Conservation (phyloP, 2,113 vertebrate species). For the Notothenia rossii region DNA sequence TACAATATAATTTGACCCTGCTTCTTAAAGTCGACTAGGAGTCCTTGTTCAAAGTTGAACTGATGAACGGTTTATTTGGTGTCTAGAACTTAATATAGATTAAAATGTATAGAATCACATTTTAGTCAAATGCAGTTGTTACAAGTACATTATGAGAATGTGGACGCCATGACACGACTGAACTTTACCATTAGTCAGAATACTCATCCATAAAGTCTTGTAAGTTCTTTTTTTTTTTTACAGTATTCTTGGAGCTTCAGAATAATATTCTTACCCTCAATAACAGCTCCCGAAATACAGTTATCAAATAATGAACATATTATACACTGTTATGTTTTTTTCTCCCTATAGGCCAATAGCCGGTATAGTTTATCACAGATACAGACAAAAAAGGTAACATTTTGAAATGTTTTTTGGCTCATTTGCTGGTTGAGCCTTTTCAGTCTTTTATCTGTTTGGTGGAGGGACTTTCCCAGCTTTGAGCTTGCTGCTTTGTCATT, state of each 20-base stretch:
- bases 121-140: background rate
- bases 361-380: constrained; percentile 84
- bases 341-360: constrained; percentile 74
- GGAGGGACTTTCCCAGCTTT: constrained; percentile 59
- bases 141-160: background rate
- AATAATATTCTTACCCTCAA: background rate
- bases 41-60: constrained; percentile 21
- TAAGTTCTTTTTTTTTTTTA: background rate
- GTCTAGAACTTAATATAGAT: background rate
- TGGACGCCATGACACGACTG: background rate
- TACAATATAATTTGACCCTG: constrained; percentile 15
- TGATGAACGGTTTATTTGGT: background rate
- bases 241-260: background rate
- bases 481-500: constrained; percentile 29
- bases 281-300: background rate
- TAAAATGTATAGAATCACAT: background rate
- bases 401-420: constrained; percentile 28
- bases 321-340: constrained; percentile 54
- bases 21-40: constrained; percentile 6
- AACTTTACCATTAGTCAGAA: background rate
- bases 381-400: constrained; percentile 79
- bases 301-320: constrained; percentile 34
- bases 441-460: constrained; percentile 47
- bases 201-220: background rate
- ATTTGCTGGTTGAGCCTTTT: constrained; percentile 27